These are phyloP conservation scores for Perizoma flavofasciatum DNA, from an alignment of 2,888 invertebrate genomes.

Conservation along the genomic window DNA sequence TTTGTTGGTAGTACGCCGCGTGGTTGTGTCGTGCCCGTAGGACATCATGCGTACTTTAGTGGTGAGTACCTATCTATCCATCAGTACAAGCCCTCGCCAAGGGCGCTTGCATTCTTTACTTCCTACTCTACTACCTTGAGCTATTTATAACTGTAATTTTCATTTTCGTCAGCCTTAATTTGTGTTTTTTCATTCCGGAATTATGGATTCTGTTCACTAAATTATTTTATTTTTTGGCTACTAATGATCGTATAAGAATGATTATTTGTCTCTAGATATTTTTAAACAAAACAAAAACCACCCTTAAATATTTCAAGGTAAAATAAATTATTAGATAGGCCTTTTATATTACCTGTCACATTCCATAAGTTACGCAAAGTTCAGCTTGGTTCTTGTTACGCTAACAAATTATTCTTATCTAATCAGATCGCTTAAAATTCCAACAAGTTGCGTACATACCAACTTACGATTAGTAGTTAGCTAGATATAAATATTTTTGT, in stretches of 20 bases:
- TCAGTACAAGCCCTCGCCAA: slow-evolving; percentile 48
- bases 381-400: slow-evolving; percentile 20
- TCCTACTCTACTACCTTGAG: slow-evolving; percentile 37
- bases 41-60: slow-evolving; percentile 77
- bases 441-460: slow-evolving; percentile 29
- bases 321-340: slow-evolving; percentile 15
- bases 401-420: slow-evolving; percentile 33
- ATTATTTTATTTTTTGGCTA: too few relatives aligned
- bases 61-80: slow-evolving; percentile 59
- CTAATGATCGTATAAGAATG: too few relatives aligned
- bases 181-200: not conserved
- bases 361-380: slow-evolving; percentile 16
- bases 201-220: too few relatives aligned
- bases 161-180: slow-evolving; percentile 5
- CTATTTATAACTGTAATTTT: slow-evolving; percentile 21
- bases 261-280: too few relatives aligned
- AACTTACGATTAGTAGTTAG: not conserved
- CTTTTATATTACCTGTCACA: slow-evolving; percentile 10
- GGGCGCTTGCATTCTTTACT: slow-evolving; percentile 49
- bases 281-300: not conserved
- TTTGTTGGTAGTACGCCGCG: slow-evolving; percentile 77
- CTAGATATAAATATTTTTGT: slow-evolving; percentile 27
- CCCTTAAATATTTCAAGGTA: slow-evolving; percentile 35
- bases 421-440: slow-evolving; percentile 34
- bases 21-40: slow-evolving; percentile 74